These are phyloP conservation scores for Mamestra brassicae DNA, from an alignment of 2,888 invertebrate species.

Conservation along the genomic window DNA sequence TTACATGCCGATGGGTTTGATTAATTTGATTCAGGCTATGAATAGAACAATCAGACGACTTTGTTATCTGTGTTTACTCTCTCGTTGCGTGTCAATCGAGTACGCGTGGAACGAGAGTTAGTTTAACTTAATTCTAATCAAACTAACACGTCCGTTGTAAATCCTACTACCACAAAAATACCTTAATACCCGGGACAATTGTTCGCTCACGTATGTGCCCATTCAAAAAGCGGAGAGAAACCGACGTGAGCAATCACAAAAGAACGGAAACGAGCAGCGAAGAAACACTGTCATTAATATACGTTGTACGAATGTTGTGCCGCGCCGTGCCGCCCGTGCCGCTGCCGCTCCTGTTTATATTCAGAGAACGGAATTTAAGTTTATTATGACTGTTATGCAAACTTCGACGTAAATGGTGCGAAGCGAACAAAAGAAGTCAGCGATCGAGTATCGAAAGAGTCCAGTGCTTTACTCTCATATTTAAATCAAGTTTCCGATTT, in stretches of 20 bases:
- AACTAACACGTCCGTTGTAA: slow-evolving; percentile 67
- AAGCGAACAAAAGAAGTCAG: slow-evolving; percentile 65
- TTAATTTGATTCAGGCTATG: slow-evolving; percentile 47
- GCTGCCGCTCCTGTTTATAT: slow-evolving; percentile 67
- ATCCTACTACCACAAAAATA: slow-evolving; percentile 71
- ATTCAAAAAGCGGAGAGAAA: slow-evolving; percentile 79
- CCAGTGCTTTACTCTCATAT: slow-evolving; percentile 59
- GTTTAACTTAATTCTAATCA: slow-evolving; percentile 55
- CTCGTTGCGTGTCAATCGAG: slow-evolving; percentile 4
- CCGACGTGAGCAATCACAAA: slow-evolving; percentile 83
- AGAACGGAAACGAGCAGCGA: slow-evolving; percentile 82
- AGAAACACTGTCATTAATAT: slow-evolving; percentile 86
- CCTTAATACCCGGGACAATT: slow-evolving; percentile 81
- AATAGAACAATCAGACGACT: slow-evolving; percentile 31
- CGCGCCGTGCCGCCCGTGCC: slow-evolving; percentile 22
- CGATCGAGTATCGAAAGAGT: slow-evolving; percentile 58
- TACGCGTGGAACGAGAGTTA: slow-evolving; percentile 12
- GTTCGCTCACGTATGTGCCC: slow-evolving; percentile 82
- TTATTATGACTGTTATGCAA: slow-evolving; percentile 67
- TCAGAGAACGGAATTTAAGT: slow-evolving; percentile 69
- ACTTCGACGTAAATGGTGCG: slow-evolving; percentile 66
- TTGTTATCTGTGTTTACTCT: slow-evolving; percentile 10
- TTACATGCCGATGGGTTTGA: slow-evolving; percentile 52
- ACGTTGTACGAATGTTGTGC: slow-evolving; percentile 76
- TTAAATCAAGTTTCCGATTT: slow-evolving; percentile 62